Conservation (phyloP, 1,140 invertebrate species). For the Sitodiplosis mosellana region DNA sequence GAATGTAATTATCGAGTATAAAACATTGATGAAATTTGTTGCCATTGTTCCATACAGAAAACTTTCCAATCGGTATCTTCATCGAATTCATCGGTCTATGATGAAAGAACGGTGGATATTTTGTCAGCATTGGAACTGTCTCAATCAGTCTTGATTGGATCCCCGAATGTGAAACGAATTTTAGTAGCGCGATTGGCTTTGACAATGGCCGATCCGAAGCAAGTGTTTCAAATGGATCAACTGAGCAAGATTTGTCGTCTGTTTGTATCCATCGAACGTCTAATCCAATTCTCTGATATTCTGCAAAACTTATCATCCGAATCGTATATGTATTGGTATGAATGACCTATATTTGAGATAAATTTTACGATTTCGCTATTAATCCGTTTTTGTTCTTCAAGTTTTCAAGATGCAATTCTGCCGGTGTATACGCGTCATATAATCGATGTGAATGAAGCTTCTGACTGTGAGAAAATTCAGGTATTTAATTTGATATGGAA, state of each 20-base stretch:
- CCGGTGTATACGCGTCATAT: too few species aligned
- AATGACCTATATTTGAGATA: too few species aligned
- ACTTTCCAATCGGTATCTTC: neutral
- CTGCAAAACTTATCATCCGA: neutral
- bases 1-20: conserved; percentile 11
- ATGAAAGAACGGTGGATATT: conserved; percentile 40
- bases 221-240: conserved; percentile 31
- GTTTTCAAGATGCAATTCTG: too few species aligned
- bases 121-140: conserved; percentile 52
- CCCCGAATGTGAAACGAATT: conserved; percentile 41
- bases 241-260: conserved; percentile 30
- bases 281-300: conserved; percentile 6
- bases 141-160: conserved; percentile 50
- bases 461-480: conserved; percentile 11
- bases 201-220: conserved; percentile 36
- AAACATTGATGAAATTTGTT: neutral
- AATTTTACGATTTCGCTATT: too few species aligned
- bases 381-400: too few species aligned
- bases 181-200: conserved; percentile 46
- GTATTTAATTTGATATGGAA: neutral
- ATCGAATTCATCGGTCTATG: conserved; percentile 14
- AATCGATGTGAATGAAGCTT: too few species aligned
- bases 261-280: conserved; percentile 37
- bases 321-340: conserved; percentile 2
- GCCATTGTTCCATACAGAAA: conserved; percentile 8